Percentiles rank a stretch among this genome's conserved stretches.
Conservation (phyloP, 2,113 vertebrate species). For the Lepidothrix coronata region DNA sequence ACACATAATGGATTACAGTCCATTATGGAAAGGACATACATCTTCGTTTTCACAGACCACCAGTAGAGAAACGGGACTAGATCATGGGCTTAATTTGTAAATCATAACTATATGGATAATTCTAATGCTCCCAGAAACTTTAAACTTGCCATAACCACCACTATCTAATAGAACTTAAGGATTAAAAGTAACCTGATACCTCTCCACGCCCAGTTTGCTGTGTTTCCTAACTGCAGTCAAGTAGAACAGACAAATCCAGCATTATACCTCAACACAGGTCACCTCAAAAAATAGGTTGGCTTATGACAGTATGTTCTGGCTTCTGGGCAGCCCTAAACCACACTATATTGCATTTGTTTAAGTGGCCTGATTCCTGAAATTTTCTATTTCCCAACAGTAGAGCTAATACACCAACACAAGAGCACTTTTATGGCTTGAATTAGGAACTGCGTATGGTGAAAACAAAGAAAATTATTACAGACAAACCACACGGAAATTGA, state of each 20-base stretch:
- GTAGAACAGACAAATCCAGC: background rate
- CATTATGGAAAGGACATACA: background rate
- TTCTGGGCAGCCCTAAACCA: background rate
- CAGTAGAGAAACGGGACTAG: background rate
- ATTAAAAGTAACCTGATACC: background rate
- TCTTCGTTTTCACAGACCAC: background rate
- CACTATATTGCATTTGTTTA: background rate
- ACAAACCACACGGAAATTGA: background rate
- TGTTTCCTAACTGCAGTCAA: background rate
- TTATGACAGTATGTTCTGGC: background rate
- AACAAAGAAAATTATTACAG: background rate
- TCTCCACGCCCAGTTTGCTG: background rate
- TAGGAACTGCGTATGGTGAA: background rate
- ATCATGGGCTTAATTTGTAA: background rate
- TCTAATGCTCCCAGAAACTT: background rate
- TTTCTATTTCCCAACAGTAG: background rate
- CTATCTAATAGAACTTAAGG: background rate
- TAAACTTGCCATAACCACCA: background rate
- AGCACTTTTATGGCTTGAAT: background rate
- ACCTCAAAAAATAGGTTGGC: background rate
- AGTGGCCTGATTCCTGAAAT: background rate
- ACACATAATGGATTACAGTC: background rate
- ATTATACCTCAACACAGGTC: background rate
- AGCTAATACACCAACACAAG: background rate
- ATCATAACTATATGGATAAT: background rate